These are phyloP conservation scores for Caenorhabditis sp. DNA, from an alignment of 2,888 invertebrate genomes.

Conservation along the genomic window DNA sequence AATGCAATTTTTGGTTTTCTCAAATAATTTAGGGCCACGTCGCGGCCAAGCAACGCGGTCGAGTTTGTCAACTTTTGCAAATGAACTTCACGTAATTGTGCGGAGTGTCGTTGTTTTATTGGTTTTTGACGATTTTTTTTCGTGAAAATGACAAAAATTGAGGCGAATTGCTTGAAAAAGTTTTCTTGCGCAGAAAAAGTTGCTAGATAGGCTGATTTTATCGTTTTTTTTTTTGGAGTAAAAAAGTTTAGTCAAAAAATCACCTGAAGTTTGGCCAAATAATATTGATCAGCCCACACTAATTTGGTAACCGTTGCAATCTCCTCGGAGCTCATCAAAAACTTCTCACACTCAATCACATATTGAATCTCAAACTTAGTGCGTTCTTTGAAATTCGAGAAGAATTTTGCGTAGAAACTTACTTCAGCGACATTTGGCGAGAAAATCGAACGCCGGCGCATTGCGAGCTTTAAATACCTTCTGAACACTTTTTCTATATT, in stretches of 20 bases:
- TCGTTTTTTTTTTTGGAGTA: neutral
- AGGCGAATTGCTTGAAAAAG: too few relatives aligned
- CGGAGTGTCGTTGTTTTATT: too few relatives aligned
- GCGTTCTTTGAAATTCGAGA: constrained; percentile 52
- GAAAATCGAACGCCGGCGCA: constrained; percentile 61
- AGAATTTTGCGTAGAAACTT: constrained; percentile 67
- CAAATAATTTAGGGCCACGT: too few relatives aligned
- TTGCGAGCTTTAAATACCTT: constrained; percentile 60
- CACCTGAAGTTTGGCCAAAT: constrained; percentile 63
- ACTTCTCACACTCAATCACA: constrained; percentile 72
- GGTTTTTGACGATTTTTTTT: too few relatives aligned
- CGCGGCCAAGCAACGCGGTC: too few relatives aligned
- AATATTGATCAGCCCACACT: constrained; percentile 68
- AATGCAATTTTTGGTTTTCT: too few relatives aligned
- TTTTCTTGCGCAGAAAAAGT: too few relatives aligned
- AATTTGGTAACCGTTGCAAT: constrained; percentile 66
- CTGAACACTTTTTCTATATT: constrained; percentile 64
- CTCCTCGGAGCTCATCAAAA: constrained; percentile 69
- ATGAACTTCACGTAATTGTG: too few relatives aligned
- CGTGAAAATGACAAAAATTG: too few relatives aligned
- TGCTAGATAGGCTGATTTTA: too few relatives aligned
- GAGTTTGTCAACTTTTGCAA: too few relatives aligned
- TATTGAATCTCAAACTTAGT: constrained; percentile 72
- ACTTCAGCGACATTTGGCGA: constrained; percentile 53
- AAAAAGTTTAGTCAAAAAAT: neutral